Percentiles rank a stretch among this genome's conserved stretches.
Conservation (phyloP, 2,113 vertebrate genomes). For the Hystrix brachyura region DNA sequence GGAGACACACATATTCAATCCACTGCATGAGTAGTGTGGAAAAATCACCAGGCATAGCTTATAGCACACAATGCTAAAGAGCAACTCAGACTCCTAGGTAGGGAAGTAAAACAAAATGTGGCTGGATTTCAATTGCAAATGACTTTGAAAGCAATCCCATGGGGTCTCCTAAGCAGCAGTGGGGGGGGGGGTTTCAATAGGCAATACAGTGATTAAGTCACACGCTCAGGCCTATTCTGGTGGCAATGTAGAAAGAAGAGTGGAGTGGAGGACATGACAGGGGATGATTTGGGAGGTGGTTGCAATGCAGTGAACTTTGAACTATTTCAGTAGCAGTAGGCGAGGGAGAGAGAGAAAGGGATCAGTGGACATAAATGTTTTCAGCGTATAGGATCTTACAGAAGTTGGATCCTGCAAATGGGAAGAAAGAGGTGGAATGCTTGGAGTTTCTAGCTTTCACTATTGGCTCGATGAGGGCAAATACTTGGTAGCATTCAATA, state of each 20-base stretch:
- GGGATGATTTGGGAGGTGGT: not conserved
- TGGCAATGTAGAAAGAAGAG: not conserved
- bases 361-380: not conserved
- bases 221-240: not conserved
- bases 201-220: not conserved
- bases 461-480: not conserved
- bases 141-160: not conserved
- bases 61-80: not conserved
- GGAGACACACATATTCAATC: not conserved
- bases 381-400: not conserved
- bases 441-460: not conserved
- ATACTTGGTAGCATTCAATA: not conserved
- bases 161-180: not conserved
- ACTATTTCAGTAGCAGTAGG: not conserved
- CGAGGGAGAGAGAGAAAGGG: not conserved
- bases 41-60: not conserved
- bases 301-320: not conserved
- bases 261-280: not conserved
- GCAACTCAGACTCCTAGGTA: not conserved
- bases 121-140: not conserved
- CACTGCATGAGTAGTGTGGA: not conserved
- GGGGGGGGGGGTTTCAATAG: not conserved
- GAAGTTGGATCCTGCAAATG: not conserved
- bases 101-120: not conserved
- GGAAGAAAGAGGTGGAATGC: not conserved